Conservation (phyloP, 2,797 vertebrate species). For the Chaetophractus vellerosus region DNA sequence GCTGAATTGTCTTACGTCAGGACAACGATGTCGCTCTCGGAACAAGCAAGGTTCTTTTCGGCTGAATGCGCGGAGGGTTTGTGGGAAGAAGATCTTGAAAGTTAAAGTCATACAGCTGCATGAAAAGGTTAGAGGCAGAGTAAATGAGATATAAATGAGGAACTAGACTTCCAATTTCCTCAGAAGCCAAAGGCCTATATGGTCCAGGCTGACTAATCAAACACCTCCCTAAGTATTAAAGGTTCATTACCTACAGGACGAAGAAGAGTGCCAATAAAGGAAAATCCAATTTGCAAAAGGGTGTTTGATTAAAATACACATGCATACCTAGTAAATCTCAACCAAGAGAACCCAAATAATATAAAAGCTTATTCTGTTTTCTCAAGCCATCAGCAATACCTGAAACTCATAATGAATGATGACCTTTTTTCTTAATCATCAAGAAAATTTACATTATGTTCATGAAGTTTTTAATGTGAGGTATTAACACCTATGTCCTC, state of each 20-base stretch:
- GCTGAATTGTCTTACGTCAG: accelerated
- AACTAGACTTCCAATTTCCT: background rate
- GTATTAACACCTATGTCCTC: background rate
- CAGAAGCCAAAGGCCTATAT: constrained; percentile 13
- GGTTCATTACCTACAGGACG: background rate
- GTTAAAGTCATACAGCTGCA: constrained; percentile 90
- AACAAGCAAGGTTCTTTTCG: constrained; percentile 22
- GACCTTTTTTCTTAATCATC: constrained; percentile 51
- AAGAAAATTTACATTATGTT: constrained; percentile 67
- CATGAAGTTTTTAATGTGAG: constrained; percentile 38
- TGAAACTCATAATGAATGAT: constrained; percentile 27
- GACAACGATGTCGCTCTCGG: background rate
- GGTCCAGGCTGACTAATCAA: constrained; percentile 39
- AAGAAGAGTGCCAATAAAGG: constrained; percentile 10
- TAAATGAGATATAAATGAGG: background rate
- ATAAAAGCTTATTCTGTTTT: background rate
- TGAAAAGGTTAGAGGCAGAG: background rate
- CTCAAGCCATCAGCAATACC: background rate
- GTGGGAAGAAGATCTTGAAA: constrained; percentile 75
- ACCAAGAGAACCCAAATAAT: constrained; percentile 48
- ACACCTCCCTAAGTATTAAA: constrained; percentile 30
- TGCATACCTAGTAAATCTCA: background rate
- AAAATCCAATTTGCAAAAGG: constrained; percentile 61
- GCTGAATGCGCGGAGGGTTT: constrained; percentile 82
- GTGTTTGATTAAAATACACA: constrained; percentile 22